These are phyloP conservation scores for Cisticola juncidis DNA, from an alignment of 2,113 vertebrate species.

Conservation along the genomic window DNA sequence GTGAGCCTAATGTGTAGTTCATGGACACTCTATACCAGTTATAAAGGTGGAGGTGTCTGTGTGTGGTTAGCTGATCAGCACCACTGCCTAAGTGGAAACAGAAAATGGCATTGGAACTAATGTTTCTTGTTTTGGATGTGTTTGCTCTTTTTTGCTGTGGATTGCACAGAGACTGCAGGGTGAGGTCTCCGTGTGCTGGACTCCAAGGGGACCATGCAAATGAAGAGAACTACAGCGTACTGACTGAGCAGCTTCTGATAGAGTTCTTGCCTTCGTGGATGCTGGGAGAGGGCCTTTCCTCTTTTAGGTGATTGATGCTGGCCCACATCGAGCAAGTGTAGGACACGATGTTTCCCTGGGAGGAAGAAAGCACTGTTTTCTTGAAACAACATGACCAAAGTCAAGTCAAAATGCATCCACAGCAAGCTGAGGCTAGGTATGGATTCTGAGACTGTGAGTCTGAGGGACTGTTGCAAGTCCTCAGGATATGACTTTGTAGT, in stretches of 20 bases:
- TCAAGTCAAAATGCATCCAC: neutral
- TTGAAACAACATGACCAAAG: neutral
- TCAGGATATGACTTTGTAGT: neutral
- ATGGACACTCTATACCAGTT: neutral
- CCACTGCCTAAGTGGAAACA: neutral
- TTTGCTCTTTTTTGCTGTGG: neutral
- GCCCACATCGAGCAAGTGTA: rapidly evolving
- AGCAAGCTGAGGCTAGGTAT: neutral
- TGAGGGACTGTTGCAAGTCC: neutral
- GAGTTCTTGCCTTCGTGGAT: neutral
- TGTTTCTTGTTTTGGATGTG: neutral
- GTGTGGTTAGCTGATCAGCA: neutral
- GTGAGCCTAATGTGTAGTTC: neutral
- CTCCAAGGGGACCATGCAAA: neutral
- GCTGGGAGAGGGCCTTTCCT: neutral
- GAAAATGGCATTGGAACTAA: neutral
- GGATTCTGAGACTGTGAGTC: neutral
- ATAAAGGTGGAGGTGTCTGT: neutral
- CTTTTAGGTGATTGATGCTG: neutral
- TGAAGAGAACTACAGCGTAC: neutral
- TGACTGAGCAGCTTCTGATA: neutral
- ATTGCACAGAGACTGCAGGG: neutral
- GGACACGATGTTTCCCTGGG: rapidly evolving
- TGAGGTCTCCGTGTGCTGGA: neutral
- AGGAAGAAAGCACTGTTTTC: neutral